A percentile compares a stretch with the other conserved stretches of the same genome.
These are phyloP conservation scores for Apamea sordens DNA, from an alignment of 2,888 invertebrate species.

Conservation along the genomic window DNA sequence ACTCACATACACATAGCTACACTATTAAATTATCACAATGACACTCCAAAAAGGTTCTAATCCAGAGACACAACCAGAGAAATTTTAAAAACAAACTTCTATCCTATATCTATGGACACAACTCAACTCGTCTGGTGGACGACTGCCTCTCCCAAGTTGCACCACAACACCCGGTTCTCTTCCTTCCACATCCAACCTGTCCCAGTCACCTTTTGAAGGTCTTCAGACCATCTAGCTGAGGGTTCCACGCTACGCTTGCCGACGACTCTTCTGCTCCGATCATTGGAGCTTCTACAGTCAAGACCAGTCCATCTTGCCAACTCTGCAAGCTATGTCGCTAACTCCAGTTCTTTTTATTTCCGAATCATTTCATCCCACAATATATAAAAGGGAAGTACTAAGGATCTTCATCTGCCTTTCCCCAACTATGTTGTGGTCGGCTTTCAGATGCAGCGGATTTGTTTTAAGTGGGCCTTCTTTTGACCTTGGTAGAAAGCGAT, in stretches of 20 bases:
- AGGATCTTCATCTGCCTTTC: background rate
- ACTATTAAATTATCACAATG: background rate
- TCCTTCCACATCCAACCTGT: background rate
- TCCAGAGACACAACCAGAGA: background rate
- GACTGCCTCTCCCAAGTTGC: no score
- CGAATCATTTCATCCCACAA: no score
- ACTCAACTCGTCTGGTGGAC: background rate
- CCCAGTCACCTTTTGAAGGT: background rate
- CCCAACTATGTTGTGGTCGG: no score
- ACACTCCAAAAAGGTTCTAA: background rate
- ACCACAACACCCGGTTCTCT: background rate
- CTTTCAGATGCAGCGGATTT: background rate
- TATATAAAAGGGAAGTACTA: no score
- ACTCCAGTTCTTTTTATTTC: background rate
- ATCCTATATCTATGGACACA: no score
- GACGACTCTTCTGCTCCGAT: background rate
- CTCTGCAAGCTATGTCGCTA: background rate
- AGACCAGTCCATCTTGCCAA: background rate
- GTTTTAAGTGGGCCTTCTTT: background rate
- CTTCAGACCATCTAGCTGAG: background rate
- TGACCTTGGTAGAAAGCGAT: background rate
- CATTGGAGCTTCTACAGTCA: background rate
- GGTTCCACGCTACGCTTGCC: background rate
- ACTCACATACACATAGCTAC: background rate
- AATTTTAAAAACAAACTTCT: no score